These are phyloP conservation scores for Periophthalmus modestus DNA, from an alignment of 2,113 vertebrate genomes.

Conservation along the genomic window DNA sequence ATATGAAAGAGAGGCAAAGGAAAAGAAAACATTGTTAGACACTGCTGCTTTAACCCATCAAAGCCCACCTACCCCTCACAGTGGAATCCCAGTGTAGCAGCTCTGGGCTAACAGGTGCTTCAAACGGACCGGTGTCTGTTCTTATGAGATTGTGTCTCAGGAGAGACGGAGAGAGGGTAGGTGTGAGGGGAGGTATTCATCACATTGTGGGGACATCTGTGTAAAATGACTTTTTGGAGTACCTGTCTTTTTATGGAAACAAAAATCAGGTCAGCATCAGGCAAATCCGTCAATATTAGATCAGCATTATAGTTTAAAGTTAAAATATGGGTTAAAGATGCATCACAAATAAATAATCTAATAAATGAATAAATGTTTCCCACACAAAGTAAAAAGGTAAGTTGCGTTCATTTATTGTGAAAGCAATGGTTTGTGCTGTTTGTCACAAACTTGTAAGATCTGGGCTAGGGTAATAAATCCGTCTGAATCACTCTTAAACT, in stretches of 20 bases:
- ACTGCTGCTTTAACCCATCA: constrained; percentile 43
- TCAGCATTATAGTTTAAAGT: too few species aligned
- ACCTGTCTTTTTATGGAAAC: not conserved
- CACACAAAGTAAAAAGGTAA: too few species aligned
- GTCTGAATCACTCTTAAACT: too few species aligned
- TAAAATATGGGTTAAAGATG: too few species aligned
- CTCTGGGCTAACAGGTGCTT: constrained; percentile 46
- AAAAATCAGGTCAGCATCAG: too few species aligned
- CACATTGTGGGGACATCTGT: not conserved
- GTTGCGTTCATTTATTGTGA: too few species aligned
- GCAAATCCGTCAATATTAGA: too few species aligned
- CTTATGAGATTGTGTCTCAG: constrained; percentile 45
- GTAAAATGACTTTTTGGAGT: not conserved
- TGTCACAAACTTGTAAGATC: too few species aligned
- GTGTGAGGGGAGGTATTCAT: not conserved
- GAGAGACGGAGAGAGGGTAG: constrained; percentile 17
- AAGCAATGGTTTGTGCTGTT: too few species aligned
- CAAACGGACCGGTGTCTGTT: constrained; percentile 50
- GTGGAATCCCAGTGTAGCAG: constrained; percentile 32
- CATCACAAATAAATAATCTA: too few species aligned
- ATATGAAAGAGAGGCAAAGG: not conserved
- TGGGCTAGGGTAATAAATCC: too few species aligned
- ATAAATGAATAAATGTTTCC: too few species aligned
- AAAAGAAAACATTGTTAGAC: not conserved
- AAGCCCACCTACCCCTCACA: constrained; percentile 48